These are phyloP conservation scores for Vireo griseus DNA, from an alignment of 2,797 vertebrate genomes.

Conservation along the genomic window DNA sequence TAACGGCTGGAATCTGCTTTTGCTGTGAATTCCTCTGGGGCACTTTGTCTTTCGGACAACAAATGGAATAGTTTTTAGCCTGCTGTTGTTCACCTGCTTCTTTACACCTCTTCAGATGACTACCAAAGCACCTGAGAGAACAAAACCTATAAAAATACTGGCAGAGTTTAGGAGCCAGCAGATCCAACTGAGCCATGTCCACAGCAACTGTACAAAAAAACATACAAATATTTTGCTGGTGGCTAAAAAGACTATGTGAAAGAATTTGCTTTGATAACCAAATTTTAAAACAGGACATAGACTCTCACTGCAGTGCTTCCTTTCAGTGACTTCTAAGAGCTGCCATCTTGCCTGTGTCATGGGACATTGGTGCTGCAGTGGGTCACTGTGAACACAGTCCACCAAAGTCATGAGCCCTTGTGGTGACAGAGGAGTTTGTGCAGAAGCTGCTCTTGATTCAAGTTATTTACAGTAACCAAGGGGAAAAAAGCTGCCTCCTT, in stretches of 20 bases:
- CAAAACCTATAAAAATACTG: neutral
- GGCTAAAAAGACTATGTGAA: neutral
- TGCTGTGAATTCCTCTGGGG: neutral
- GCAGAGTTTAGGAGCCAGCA: neutral
- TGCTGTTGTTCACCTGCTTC: neutral
- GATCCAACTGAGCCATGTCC: neutral
- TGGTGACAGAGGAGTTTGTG: neutral
- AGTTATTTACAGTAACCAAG: neutral
- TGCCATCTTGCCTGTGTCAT: neutral
- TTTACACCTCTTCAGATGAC: neutral
- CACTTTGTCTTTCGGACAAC: neutral
- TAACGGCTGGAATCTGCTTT: neutral
- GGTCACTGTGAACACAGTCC: neutral
- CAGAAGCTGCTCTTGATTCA: neutral
- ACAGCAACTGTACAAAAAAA: neutral
- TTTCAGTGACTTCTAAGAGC: neutral
- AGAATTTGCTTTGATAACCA: neutral
- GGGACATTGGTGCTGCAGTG: neutral
- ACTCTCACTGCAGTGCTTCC: neutral
- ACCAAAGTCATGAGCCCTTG: fast-evolving
- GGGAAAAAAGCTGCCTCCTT: neutral
- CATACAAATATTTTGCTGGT: neutral
- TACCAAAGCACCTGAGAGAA: neutral
- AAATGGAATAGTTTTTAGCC: neutral
- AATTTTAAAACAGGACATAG: neutral